Conservation (phyloP, 2,888 invertebrate species). For the Blastobasis lacticolella region DNA sequence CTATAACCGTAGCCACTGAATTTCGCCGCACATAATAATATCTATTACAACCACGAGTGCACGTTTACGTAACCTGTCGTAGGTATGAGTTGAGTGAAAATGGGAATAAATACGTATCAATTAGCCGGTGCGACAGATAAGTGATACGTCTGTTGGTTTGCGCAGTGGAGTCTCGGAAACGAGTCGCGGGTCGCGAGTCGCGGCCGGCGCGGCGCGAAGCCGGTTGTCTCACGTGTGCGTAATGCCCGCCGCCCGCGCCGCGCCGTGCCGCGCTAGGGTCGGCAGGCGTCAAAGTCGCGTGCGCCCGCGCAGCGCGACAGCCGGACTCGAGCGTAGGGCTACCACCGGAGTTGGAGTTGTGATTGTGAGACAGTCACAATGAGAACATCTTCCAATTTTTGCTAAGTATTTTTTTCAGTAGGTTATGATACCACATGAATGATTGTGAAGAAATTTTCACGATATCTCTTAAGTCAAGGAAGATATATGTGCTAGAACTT, state of each 20-base stretch:
- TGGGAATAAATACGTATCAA: neutral
- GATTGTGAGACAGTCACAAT: too few species aligned
- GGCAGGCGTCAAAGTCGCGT: neutral
- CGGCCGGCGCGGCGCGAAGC: neutral
- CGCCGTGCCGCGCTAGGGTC: neutral
- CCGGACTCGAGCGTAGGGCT: neutral
- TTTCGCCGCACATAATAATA: neutral
- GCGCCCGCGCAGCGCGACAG: neutral
- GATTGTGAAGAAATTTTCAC: too few species aligned
- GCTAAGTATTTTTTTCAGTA: too few species aligned
- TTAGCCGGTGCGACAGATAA: neutral
- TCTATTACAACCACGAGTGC: neutral
- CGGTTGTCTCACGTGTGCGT: conserved; percentile 1
- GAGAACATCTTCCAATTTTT: too few species aligned
- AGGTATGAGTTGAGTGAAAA: too few species aligned
- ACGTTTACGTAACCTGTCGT: neutral
- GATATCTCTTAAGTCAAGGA: too few species aligned
- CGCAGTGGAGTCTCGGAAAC: neutral
- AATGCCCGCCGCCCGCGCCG: neutral
- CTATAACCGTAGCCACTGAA: conserved; percentile 6
- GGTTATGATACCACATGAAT: too few species aligned
- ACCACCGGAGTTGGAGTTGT: too few species aligned
- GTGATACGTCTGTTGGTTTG: conserved; percentile 4
- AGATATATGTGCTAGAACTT: too few species aligned
- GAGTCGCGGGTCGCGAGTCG: neutral